A percentile compares a stretch with the other conserved stretches of the same genome.
Conservation (phyloP, 2,797 vertebrate species). For the Periparus ater region DNA sequence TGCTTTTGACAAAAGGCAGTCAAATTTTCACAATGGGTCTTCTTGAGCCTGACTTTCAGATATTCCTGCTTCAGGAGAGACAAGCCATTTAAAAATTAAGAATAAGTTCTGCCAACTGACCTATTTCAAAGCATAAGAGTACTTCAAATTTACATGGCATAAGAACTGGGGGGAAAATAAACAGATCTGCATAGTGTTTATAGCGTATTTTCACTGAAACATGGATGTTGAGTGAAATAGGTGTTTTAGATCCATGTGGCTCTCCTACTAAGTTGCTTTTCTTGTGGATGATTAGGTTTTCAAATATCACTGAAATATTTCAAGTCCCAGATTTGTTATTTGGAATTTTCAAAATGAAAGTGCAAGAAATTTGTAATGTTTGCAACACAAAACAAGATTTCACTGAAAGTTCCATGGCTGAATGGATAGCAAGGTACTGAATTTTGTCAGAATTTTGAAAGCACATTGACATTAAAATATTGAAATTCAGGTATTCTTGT, state of each 20-base stretch:
- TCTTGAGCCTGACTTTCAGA: neutral
- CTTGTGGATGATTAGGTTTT: neutral
- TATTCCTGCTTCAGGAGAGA: neutral
- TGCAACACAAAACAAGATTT: neutral
- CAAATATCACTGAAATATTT: neutral
- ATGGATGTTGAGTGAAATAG: neutral
- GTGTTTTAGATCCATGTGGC: neutral
- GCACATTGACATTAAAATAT: neutral
- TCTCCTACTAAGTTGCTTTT: neutral
- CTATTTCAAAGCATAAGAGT: neutral
- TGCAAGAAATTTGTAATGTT: neutral
- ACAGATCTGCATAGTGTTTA: neutral
- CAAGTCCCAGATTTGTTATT: neutral
- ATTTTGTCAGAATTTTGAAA: neutral
- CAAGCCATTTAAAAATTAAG: neutral
- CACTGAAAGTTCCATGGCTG: neutral
- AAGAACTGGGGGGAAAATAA: neutral
- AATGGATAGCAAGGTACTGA: neutral
- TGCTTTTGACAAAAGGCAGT: neutral
- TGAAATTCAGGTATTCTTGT: neutral
- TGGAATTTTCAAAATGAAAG: neutral
- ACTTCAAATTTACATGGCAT: neutral
- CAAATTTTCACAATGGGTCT: neutral
- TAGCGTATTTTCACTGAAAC: neutral
- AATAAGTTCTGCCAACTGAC: neutral